Percentiles rank a stretch among this genome's conserved stretches.
phyloP scores from a whole-genome alignment of 2,113 vertebrate genomes.

The Rhinolophus sinicus region DNA sequence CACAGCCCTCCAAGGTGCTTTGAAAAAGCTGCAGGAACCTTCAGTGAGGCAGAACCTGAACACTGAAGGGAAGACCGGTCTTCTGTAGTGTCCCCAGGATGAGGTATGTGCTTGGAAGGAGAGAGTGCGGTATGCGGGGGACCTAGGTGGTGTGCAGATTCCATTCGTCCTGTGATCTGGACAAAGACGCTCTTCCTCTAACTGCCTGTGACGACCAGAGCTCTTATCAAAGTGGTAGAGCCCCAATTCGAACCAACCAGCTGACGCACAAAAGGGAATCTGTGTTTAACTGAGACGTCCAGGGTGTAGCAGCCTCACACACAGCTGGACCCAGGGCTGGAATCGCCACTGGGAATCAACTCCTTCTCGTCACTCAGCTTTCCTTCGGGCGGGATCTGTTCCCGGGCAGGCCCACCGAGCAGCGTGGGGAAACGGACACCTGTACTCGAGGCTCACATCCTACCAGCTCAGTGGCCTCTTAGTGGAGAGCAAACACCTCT shows the following conservation, averaged over 20 bases:
- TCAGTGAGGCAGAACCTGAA: neutral
- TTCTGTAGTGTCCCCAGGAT: neutral
- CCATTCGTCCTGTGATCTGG: neutral
- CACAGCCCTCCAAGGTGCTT: no score
- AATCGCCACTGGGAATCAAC: fast-evolving
- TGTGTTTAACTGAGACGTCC: neutral
- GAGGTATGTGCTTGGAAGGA: fast-evolving
- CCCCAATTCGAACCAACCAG: neutral
- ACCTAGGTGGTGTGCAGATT: neutral
- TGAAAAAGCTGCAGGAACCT: neutral
- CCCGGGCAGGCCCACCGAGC: no score
- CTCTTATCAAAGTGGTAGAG: neutral
- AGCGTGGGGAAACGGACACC: fast-evolving
- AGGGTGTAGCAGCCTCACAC: fast-evolving
- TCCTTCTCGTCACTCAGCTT: neutral
- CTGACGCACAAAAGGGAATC: neutral
- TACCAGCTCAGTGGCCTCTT: neutral
- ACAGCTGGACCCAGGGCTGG: fast-evolving
- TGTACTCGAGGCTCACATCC: no score
- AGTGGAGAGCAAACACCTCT: neutral
- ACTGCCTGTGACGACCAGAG: neutral
- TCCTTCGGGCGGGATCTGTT: neutral
- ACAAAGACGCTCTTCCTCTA: neutral
- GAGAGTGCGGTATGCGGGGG: fast-evolving
- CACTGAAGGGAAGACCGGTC: neutral